A percentile compares a stretch with the other conserved stretches of the same genome.
Conservation (phyloP, 2,113 vertebrate genomes). For the Sorex fumeus region DNA sequence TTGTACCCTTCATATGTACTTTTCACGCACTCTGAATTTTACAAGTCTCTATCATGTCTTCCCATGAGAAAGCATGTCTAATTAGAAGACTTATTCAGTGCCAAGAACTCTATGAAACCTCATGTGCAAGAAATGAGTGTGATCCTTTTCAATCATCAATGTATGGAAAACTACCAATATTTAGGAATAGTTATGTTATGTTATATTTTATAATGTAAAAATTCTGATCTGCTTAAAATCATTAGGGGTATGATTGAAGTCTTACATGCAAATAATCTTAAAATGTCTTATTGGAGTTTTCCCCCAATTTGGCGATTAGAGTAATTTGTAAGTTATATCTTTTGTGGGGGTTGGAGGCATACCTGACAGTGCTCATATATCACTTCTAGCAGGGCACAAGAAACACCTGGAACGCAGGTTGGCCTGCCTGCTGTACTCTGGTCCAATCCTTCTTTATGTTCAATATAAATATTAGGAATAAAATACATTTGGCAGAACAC, state of each 20-base stretch:
- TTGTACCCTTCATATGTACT: background rate
- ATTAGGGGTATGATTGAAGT: background rate
- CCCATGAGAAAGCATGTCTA: conserved; percentile 70
- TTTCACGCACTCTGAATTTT: conserved; percentile 49
- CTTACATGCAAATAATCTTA: background rate
- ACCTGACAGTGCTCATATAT: too few relatives aligned
- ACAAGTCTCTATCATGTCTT: conserved; percentile 53
- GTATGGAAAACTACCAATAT: background rate
- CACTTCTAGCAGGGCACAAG: too few relatives aligned
- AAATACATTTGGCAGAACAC: background rate
- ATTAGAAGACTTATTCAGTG: conserved; percentile 68
- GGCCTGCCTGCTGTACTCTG: too few relatives aligned
- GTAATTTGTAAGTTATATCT: background rate
- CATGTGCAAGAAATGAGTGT: conserved; percentile 22
- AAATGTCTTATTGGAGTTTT: background rate
- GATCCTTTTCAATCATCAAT: background rate
- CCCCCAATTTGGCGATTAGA: background rate
- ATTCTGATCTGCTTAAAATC: background rate
- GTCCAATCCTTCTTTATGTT: background rate
- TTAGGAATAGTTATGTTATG: background rate
- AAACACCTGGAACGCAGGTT: too few relatives aligned
- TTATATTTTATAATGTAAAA: background rate
- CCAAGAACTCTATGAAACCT: conserved; percentile 52
- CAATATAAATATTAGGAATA: background rate
- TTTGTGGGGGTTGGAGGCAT: too few relatives aligned